Base-by-base conservation (phyloP, 1,140 invertebrate species). In the Drosophila bipectinata region DNA sequence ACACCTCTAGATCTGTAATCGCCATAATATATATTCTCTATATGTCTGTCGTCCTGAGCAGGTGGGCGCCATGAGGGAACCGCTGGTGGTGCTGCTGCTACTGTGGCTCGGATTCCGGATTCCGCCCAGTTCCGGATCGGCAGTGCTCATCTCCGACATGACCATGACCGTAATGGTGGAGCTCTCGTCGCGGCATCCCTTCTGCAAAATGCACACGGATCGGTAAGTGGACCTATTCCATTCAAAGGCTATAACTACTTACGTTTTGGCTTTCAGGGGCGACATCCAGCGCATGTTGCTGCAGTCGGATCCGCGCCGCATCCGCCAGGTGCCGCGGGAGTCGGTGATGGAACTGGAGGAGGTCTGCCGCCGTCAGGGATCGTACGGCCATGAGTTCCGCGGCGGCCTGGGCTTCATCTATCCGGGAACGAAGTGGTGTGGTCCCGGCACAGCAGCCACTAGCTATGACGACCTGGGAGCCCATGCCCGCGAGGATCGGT, bases 361-460 rank as follows among this genome's bases (percentile, higher is more conserved):
- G 51, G 94, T 94, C 2, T 95, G 94, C 66, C 92, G 92, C 47
- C 92, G 92, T 14, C 75, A 90, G 58, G 88, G 90, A 28, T 90
- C 90, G 14, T 90, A 90, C 51, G 91, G 90, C 0, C 72, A 75
- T 4, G 87, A 90, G 82, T 88, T 84, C 55, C 92, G 93, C 58
- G 93, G 93, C 28, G 91, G 90, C 0, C 57, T 92, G 6, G 91
- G 91, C 39, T 92, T 92, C 60, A 90, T 94, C 32, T 94, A 94
- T 76, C 92, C 93, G 69, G 95, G 95, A 0, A 96, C 95, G 0
- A 95, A 95, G 79, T 96, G 95, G 95, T 96, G 95, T 74, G 96
- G 96, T 8, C 94, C 95, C 3, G 95, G 92, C 1, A 94, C 94
- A 63, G 90, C 93, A 9, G 94, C 95, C 0, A 76, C 74, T 0